These are phyloP conservation scores for Mimumesa dahlbomi DNA, from an alignment of 2,888 invertebrate genomes.

Conservation along the genomic window DNA sequence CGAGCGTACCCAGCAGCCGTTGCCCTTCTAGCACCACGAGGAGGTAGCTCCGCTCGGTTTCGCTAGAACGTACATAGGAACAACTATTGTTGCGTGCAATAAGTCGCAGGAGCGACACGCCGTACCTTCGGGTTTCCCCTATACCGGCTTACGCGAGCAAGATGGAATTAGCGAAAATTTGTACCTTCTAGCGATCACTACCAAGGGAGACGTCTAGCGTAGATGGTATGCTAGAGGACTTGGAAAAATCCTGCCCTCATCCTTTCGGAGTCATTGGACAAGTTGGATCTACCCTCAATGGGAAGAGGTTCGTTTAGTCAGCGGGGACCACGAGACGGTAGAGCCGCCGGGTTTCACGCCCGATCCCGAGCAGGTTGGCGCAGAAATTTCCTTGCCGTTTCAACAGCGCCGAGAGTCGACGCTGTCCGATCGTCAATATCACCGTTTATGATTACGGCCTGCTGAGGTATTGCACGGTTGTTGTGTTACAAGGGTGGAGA, in stretches of 20 bases:
- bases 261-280: not conserved
- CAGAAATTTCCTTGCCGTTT: no score
- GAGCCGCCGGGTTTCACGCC: not conserved
- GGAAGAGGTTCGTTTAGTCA: not conserved
- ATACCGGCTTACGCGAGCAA: slow-evolving; percentile 1
- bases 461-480: no score
- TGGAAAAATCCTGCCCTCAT: not conserved
- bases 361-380: slow-evolving; percentile 1
- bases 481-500: no score
- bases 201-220: not conserved
- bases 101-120: slow-evolving; percentile 1
- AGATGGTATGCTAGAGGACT: not conserved
- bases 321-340: not conserved
- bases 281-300: not conserved
- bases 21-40: no score
- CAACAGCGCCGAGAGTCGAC: no score
- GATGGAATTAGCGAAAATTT: not conserved
- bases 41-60: no score
- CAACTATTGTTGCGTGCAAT: not conserved
- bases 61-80: not conserved
- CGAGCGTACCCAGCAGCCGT: no score
- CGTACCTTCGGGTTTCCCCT: not conserved
- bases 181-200: not conserved
- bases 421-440: no score
- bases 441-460: no score